Percentiles rank a stretch among this genome's conserved stretches.
phyloP scores from a whole-genome alignment of 2,888 invertebrate genomes.

The Leptarthrus brevirostris region DNA sequence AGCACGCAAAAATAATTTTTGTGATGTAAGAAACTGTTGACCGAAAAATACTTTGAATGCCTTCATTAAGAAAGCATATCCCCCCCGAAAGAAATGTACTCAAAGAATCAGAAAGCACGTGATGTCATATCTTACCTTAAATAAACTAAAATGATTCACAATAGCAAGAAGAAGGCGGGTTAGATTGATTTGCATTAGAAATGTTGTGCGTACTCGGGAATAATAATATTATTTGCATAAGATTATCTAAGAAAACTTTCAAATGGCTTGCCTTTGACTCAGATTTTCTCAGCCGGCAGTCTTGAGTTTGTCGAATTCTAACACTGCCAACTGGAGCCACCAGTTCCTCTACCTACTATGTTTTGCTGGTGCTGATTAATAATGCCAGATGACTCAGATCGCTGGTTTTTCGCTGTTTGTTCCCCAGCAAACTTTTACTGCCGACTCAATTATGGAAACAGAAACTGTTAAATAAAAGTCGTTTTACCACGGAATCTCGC shows the following conservation, averaged over 20 bases:
- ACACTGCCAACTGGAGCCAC: background rate
- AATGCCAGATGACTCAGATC: constrained; percentile 35
- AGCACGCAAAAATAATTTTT: too few relatives aligned
- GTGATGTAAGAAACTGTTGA: too few relatives aligned
- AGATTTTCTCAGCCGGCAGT: too few relatives aligned
- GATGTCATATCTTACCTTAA: background rate
- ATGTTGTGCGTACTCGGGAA: background rate
- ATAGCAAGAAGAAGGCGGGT: background rate
- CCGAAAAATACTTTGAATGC: too few relatives aligned
- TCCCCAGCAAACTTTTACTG: constrained; percentile 21
- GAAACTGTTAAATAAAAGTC: constrained; percentile 10
- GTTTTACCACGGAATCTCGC: background rate
- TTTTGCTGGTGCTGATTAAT: constrained; percentile 19
- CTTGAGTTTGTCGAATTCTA: background rate
- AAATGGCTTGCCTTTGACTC: background rate
- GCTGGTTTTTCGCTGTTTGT: background rate
- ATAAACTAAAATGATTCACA: background rate
- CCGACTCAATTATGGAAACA: constrained; percentile 21
- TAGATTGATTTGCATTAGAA: background rate
- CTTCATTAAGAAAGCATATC: too few relatives aligned
- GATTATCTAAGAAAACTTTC: constrained; percentile 1
- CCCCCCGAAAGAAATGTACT: too few relatives aligned
- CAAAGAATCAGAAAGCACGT: background rate
- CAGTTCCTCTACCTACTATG: constrained; percentile 31
- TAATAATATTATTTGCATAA: constrained; percentile 22